Evolutionary conservation across 2,888 invertebrate genomes (phyloP), one percentile per base, ranked within the genome.

Genomic region (Lithophane socia): DNA sequence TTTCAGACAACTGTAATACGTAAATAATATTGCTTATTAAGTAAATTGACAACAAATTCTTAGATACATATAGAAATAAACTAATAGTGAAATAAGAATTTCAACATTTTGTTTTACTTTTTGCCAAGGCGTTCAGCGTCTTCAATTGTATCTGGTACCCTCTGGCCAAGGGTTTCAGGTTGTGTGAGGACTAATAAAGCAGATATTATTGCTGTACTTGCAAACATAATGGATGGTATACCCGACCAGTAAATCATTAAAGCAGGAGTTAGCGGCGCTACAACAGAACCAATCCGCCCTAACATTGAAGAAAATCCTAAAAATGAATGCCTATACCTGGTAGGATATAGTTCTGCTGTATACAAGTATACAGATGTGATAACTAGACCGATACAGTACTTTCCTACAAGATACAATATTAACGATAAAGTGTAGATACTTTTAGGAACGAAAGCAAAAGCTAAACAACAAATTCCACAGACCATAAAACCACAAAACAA

Each of bases 271-370:
- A 98, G 97, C 0, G 98, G 98, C 1, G 98, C 97, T 71, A 98
- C 89, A 89, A 98, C 97, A 0, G 98, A 98, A 0, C 98, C 98
- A 73, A 98, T 96, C 12, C 98, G 96, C 24, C 98, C 98, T 86
- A 98, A 95, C 97, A 98, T 98, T 7, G 98, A 98, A 85, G 98
- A 98, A 75, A 97, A 96, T 0, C 97, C 98, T 75, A 98, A 94
- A 83, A 98, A 96, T 52, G 98, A 97, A 89, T 98, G 98, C 3
- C 98, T 96, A 47, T 98, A 95, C 84, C 97, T 97, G 7, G 98
- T 98, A 0, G 98, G 98, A 90, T 98, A 98, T 86, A 98, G 93
- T 92, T 98, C 98, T n/a, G 98, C 97, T 3, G 98, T 98, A 89
- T 97, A 98, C 73, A 98, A 95, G 91, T 98, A 98, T 68, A 98